These are phyloP conservation scores for Schmidtea mediterranea DNA, from an alignment of 1,140 invertebrate species.

Conservation along the genomic window DNA sequence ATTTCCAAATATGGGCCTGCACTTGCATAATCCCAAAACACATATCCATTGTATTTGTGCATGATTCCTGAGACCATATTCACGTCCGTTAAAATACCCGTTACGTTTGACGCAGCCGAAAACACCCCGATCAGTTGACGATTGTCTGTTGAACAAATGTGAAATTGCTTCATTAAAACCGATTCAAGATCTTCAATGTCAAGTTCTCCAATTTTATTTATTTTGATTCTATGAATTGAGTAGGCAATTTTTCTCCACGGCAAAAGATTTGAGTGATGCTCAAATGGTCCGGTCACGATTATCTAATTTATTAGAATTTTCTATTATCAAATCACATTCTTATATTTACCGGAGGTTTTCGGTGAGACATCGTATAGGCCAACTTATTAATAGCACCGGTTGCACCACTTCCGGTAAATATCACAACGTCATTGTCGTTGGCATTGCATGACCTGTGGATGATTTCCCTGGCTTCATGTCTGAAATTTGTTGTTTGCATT, in stretches of 20 bases:
- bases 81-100: constrained; percentile 56
- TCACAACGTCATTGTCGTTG: constrained; percentile 48
- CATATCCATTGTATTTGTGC: constrained; percentile 49
- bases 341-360: constrained; percentile 26
- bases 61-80: constrained; percentile 48
- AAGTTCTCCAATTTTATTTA: constrained; percentile 46
- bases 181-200: constrained; percentile 47
- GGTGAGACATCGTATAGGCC: constrained; percentile 36
- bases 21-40: constrained; percentile 61
- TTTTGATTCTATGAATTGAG: constrained; percentile 46
- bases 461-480: constrained; percentile 42
- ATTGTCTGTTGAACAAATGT: constrained; percentile 12
- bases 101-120: constrained; percentile 56
- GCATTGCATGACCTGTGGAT: constrained; percentile 51
- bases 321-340: constrained; percentile 9
- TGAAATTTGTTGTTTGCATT: constrained; percentile 54
- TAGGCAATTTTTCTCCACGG: constrained; percentile 53
- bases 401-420: constrained; percentile 46
- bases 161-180: constrained; percentile 31
- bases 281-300: constrained; percentile 45
- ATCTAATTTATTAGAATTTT: constrained; percentile 1
- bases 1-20: constrained; percentile 49
- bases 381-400: constrained; percentile 43
- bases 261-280: constrained; percentile 52
- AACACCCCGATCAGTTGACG: constrained; percentile 51